These are phyloP conservation scores for Charadrius vociferus DNA, from an alignment of 2,113 vertebrate species.

Conservation along the genomic window DNA sequence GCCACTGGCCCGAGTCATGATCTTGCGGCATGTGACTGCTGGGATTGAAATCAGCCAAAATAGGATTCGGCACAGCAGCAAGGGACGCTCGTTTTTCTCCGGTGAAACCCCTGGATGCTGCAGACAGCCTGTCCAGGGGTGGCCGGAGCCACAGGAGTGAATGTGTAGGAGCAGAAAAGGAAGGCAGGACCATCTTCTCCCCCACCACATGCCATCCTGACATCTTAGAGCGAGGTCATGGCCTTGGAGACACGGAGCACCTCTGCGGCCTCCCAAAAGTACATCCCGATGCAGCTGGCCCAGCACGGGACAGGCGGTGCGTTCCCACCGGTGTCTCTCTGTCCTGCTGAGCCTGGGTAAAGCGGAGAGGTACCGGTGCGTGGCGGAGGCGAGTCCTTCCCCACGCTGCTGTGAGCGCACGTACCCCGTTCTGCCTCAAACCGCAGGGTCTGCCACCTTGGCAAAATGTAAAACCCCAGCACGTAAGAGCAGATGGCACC, in stretches of 20 bases:
- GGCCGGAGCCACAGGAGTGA: neutral
- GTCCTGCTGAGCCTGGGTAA: fast-evolving
- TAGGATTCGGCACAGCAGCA: neutral
- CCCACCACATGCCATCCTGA: neutral
- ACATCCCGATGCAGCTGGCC: neutral
- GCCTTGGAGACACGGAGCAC: neutral
- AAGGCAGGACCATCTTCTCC: neutral
- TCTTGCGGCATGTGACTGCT: neutral
- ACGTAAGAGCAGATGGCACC: fast-evolving
- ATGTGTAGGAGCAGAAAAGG: neutral
- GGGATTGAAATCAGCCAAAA: fast-evolving
- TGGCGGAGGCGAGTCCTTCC: neutral
- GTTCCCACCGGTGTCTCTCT: neutral
- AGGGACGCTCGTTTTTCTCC: neutral
- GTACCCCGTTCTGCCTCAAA: neutral
- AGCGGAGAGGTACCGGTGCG: neutral
- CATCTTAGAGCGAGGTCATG: neutral
- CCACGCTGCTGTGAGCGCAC: fast-evolving
- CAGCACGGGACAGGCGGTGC: neutral
- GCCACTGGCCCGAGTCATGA: neutral
- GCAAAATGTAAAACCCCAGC: neutral
- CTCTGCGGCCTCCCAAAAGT: neutral
- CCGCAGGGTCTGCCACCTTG: neutral
- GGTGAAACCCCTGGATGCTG: neutral
- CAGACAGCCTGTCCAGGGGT: neutral